Percentiles rank a stretch among this genome's conserved stretches.
Evolutionary conservation across 2,113 vertebrate genomes (phyloP).

Genomic region (Leptocoma aspasia): DNA sequence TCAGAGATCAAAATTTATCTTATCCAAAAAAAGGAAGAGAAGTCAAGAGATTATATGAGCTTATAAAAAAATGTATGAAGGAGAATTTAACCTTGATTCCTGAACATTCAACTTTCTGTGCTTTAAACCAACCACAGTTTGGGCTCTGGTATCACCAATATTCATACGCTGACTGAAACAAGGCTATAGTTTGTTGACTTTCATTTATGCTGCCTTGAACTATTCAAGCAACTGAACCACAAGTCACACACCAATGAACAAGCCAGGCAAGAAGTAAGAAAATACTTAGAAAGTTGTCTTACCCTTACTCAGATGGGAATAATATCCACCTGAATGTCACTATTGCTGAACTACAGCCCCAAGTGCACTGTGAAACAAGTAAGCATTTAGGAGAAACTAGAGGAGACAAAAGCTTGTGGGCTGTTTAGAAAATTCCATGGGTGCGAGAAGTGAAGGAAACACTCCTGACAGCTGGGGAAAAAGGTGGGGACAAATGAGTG

Average conservation of each 20-base stretch:
- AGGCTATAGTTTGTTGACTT: neutral
- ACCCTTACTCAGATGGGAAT: neutral
- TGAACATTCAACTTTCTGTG: neutral
- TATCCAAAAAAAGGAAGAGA: neutral
- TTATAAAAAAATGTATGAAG: constrained; percentile 9
- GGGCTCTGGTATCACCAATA: neutral
- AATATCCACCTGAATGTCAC: neutral
- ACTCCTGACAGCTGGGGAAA: neutral
- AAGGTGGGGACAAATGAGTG: neutral
- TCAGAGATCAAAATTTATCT: neutral
- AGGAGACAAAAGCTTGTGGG: neutral
- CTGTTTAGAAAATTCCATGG: neutral
- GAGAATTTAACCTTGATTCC: neutral
- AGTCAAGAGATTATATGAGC: neutral
- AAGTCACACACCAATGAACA: neutral
- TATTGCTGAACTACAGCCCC: neutral
- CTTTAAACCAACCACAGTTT: neutral
- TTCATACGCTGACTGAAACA: neutral
- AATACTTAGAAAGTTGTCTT: neutral
- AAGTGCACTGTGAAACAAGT: neutral
- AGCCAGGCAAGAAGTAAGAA: neutral
- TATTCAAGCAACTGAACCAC: neutral
- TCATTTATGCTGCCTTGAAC: neutral
- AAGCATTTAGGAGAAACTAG: neutral
- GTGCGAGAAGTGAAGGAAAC: neutral